Conservation (phyloP, 92 coral and sea anemone genomes). For the Micromussa lordhowensis region DNA sequence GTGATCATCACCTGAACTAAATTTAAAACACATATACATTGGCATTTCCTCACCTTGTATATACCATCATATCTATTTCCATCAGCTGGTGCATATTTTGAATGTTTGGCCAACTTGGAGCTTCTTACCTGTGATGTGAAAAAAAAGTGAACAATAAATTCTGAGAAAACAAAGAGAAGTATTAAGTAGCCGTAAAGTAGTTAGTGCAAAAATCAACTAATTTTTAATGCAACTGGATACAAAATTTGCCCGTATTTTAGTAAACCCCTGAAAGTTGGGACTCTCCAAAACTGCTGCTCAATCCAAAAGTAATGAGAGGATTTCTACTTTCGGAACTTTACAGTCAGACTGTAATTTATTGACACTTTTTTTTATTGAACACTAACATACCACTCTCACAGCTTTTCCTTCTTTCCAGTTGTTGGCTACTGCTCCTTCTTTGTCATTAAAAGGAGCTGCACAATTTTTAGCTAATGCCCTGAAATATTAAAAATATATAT, state of each 20-base stretch:
- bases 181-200: neutral
- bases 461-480: slow-evolving; percentile 95
- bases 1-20: too few relatives aligned
- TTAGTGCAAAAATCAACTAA: neutral
- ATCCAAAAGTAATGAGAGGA: too few relatives aligned
- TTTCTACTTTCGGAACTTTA: too few relatives aligned
- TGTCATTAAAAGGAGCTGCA: slow-evolving; percentile 91
- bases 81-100: slow-evolving; percentile 88
- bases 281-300: too few relatives aligned
- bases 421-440: slow-evolving; percentile 87
- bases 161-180: neutral
- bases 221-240: neutral
- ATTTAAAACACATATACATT: too few relatives aligned
- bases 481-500: neutral
- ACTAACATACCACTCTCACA: slow-evolving; percentile 89
- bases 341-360: too few relatives aligned
- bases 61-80: slow-evolving; percentile 98
- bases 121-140: slow-evolving; percentile 80
- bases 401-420: slow-evolving; percentile 98
- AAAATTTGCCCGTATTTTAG: neutral
- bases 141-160: neutral
- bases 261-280: too few relatives aligned
- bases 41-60: slow-evolving; percentile 81
- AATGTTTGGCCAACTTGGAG: slow-evolving; percentile 88
- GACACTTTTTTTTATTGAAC: too few relatives aligned